These are phyloP conservation scores for Nematolebias whitei DNA, from an alignment of 2,113 vertebrate genomes.

Conservation along the genomic window DNA sequence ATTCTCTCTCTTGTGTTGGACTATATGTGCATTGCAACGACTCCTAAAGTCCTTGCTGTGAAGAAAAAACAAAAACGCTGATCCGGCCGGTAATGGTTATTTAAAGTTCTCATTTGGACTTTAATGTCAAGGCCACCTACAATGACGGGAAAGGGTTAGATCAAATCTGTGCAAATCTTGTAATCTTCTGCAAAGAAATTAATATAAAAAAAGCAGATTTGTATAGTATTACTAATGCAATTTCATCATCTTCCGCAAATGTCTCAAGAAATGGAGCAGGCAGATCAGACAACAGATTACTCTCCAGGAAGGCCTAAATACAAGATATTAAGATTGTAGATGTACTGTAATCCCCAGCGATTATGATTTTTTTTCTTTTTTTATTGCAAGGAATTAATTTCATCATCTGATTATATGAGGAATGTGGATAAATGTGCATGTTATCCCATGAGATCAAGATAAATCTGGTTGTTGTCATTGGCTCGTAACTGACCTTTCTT, in stretches of 20 bases:
- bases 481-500: constrained; percentile 39
- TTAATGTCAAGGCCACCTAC: constrained; percentile 57
- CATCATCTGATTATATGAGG: constrained; percentile 73
- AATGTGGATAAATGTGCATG: constrained; percentile 55
- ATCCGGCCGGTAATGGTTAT: constrained; percentile 64
- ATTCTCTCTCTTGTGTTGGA: constrained; percentile 38
- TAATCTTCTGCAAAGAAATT: constrained; percentile 85
- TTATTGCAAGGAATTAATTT: constrained; percentile 87
- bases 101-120: constrained; percentile 68
- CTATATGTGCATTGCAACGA: constrained; percentile 61
- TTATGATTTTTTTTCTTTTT: constrained; percentile 83
- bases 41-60: constrained; percentile 55
- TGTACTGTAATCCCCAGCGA: constrained; percentile 83
- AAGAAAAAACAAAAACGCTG: constrained; percentile 55
- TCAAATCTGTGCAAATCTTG: constrained; percentile 80
- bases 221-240: constrained; percentile 82
- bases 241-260: constrained; percentile 86
- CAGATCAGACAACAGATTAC: constrained; percentile 78
- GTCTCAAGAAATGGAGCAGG: constrained; percentile 75
- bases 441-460: constrained; percentile 64
- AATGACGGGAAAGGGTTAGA: constrained; percentile 61
- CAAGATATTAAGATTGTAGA: constrained; percentile 89
- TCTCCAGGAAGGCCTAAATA: constrained; percentile 78
- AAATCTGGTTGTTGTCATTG: constrained; percentile 64
- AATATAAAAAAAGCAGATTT: constrained; percentile 88